A percentile compares a stretch with the other conserved stretches of the same genome.
Evolutionary conservation across 2,797 vertebrate genomes (phyloP).

Genomic region (Agapornis canus): DNA sequence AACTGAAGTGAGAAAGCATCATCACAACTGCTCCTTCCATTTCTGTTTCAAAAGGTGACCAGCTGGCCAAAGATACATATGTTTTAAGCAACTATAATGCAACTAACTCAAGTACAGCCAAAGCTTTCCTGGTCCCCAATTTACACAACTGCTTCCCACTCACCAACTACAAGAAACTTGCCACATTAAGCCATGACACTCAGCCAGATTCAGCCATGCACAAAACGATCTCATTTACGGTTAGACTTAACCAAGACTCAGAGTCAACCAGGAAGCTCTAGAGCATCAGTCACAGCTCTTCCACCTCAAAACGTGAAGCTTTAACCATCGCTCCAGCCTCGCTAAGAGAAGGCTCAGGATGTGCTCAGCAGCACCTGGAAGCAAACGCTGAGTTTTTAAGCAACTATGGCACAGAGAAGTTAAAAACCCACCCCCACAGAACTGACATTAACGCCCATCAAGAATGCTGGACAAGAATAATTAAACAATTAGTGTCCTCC

Average conservation of each 20-base stretch:
- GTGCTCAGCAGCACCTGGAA: background rate
- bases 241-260: background rate
- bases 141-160: background rate
- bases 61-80: fast-evolving
- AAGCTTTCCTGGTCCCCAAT: background rate
- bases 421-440: background rate
- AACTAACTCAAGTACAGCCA: background rate
- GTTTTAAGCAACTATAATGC: background rate
- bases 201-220: background rate
- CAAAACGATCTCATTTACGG: background rate
- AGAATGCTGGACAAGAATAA: background rate
- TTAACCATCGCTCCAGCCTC: background rate
- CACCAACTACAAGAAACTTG: background rate
- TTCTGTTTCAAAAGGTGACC: background rate
- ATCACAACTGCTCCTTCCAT: background rate
- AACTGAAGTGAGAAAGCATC: background rate
- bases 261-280: background rate
- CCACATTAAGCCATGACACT: background rate
- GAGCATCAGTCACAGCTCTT: background rate
- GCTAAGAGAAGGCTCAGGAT: background rate
- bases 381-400: background rate
- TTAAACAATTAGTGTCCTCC: background rate
- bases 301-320: background rate
- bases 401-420: fast-evolving
- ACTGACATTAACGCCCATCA: background rate